phyloP scores from a whole-genome alignment of 2,797 vertebrate genomes.

The Anguilla marmorata region DNA sequence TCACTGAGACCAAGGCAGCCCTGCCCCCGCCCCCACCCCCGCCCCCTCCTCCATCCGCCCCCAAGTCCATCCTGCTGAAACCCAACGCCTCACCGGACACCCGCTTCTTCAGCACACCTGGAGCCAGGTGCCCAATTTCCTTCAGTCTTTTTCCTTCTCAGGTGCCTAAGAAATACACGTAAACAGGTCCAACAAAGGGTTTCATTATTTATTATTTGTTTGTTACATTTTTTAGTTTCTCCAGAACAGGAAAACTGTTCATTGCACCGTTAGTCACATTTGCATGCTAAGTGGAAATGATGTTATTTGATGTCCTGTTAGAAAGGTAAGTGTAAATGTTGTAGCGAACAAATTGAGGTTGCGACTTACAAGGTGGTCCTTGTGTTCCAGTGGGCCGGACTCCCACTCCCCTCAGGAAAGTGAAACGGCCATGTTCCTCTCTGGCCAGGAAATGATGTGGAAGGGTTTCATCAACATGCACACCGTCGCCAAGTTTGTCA shows the following conservation, averaged over 20 bases:
- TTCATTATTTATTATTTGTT: background rate
- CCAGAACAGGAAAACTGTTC: background rate
- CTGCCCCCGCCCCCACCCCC: conserved; percentile 48
- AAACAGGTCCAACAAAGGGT: background rate
- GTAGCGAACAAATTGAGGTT: background rate
- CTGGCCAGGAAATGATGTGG: conserved; percentile 92
- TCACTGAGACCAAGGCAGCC: conserved; percentile 43
- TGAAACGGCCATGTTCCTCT: conserved; percentile 90
- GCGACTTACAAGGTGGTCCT: background rate
- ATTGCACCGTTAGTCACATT: background rate
- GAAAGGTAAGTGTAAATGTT: background rate
- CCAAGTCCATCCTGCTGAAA: conserved; percentile 79
- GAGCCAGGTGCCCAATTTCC: conserved; percentile 65
- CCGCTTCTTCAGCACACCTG: conserved; percentile 62
- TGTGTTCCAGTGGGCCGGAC: conserved; percentile 76
- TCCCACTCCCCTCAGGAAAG: conserved; percentile 80
- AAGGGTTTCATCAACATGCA: conserved; percentile 99
- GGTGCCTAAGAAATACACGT: background rate
- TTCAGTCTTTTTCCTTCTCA: background rate
- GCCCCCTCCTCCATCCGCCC: conserved; percentile 57
- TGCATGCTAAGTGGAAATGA: background rate
- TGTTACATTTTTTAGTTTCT: background rate
- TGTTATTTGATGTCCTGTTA: background rate
- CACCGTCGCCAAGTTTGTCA: conserved; percentile 96
- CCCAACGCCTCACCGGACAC: conserved; percentile 69